Evolutionary conservation across 2,888 invertebrate species (phyloP).

Genomic region (Ctena decussata): DNA sequence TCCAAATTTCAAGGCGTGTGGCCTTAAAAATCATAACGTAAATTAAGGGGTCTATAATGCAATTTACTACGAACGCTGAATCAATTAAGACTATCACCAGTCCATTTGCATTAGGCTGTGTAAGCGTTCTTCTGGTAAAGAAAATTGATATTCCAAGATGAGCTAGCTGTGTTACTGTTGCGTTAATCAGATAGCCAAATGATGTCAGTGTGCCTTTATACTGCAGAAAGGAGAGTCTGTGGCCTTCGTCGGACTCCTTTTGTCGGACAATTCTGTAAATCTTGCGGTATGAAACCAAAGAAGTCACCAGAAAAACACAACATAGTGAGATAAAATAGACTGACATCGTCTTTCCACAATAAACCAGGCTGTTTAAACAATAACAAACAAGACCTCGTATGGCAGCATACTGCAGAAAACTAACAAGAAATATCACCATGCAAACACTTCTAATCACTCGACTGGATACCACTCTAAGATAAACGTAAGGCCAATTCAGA

Average conservation of each 20-base stretch:
- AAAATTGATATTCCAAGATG: not conserved
- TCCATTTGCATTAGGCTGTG: too few species aligned
- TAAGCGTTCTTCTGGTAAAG: not conserved
- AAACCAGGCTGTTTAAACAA: not conserved
- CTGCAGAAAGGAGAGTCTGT: not conserved
- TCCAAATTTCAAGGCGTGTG: too few species aligned
- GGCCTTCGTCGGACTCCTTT: not conserved
- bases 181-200: not conserved
- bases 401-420: not conserved
- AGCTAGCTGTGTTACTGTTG: not conserved
- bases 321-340: not conserved
- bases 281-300: not conserved
- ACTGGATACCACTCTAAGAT: not conserved
- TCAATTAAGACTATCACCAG: too few species aligned
- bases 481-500: not conserved
- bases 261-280: not conserved
- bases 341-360: not conserved
- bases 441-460: not conserved
- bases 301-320: not conserved
- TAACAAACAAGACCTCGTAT: not conserved
- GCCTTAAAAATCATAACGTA: too few species aligned
- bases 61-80: too few species aligned
- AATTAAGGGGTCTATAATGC: too few species aligned
- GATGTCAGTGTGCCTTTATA: not conserved
- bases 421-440: not conserved